Conservation (phyloP, 2,113 vertebrate genomes). For the Haemorhous mexicanus region DNA sequence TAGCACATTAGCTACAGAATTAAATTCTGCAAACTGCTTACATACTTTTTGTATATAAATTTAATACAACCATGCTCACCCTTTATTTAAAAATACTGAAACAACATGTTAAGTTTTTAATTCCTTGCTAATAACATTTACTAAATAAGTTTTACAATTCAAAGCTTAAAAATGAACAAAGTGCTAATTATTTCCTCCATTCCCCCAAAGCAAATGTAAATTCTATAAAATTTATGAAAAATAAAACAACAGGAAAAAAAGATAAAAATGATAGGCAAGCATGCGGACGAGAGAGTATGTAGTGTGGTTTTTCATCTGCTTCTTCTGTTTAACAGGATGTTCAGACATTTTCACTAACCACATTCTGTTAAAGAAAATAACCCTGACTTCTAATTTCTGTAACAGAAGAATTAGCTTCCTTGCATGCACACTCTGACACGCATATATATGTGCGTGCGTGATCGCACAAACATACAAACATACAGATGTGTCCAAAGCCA, state of each 20-base stretch:
- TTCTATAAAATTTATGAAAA: neutral
- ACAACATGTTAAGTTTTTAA: neutral
- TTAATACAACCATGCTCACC: neutral
- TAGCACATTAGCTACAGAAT: neutral
- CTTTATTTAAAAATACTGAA: neutral
- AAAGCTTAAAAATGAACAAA: neutral
- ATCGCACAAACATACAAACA: neutral
- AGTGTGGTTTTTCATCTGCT: slow-evolving; percentile 17
- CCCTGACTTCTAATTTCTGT: slow-evolving; percentile 35
- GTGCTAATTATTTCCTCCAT: neutral
- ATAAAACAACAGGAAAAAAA: neutral
- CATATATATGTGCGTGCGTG: fast-evolving
- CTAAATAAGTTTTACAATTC: neutral
- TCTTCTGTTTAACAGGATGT: neutral
- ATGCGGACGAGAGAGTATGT: neutral
- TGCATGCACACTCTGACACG: neutral
- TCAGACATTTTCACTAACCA: slow-evolving; percentile 1
- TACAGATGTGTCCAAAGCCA: slow-evolving; percentile 18
- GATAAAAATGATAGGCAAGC: neutral
- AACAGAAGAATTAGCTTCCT: slow-evolving; percentile 29
- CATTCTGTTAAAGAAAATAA: slow-evolving; percentile 19
- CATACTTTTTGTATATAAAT: neutral
- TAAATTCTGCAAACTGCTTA: neutral
- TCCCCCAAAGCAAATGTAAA: neutral
- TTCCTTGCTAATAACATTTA: neutral